Evolutionary conservation across 2,797 vertebrate species (phyloP), one percentile per base, ranked within the genome.

Genomic region (Xiphophorus birchmanni): DNA sequence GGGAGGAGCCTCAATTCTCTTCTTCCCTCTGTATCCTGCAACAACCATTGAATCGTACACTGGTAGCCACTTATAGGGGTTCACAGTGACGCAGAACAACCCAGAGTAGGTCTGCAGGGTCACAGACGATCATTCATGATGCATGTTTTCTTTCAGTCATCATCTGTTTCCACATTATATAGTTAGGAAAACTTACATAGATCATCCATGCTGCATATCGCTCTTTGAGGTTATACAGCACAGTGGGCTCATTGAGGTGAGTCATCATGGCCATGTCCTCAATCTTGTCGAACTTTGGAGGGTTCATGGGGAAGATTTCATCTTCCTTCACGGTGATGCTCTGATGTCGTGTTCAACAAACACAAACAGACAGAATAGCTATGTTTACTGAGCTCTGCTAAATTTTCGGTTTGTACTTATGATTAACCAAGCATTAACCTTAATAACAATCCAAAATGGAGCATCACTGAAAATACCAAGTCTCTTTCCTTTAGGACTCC

Each of bases 221-320:
- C 95, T 98, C 97, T 97, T 98, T 98, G 96, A 98, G 97, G 95
- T 98, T 98, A 93, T 96, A 98, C 94, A 98, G 94, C 94, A 98
- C 97, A 35, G 96, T 13, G 0, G 97, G 96, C 79, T 98, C 97
- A 0, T 89, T 93, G 89, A 96, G 94, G 88, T 95, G 94, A 84
- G 95, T 96, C 95, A 96, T 94, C 95, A 95, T 95, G 89, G 93
- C 95, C 95, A 96, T 95, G 94, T 95, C 95, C 92, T 95, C 95
- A 85, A 95, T 94, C 89, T 96, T 95, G 78, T 96, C 93, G 0
- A 37, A 95, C 88, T 96, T 95, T 26, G 92, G 85, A 78, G 89
- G 91, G 67, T 91, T 86, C 89, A 90, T 89, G 60, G 92, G 91
- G 80, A 82, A 95, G 47, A 97, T 0, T 0, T 97, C 97, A 29